Conservation (phyloP, 1,140 invertebrate genomes). For the Aphelinus certus region DNA sequence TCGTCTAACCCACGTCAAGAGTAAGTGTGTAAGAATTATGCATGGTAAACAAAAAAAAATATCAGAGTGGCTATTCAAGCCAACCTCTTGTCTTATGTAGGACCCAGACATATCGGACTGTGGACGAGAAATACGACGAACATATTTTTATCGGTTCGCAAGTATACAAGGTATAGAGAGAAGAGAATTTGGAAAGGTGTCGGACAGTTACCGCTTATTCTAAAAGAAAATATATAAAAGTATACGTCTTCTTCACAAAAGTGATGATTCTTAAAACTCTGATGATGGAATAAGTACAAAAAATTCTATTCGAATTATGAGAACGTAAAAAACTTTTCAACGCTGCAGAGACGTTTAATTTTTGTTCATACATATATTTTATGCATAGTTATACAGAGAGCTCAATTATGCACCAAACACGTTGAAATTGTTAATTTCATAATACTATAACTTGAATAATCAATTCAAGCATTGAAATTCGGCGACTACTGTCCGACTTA, state of each 20-base stretch:
- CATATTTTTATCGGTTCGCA: slow-evolving; percentile 35
- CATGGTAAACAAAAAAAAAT: slow-evolving; percentile 19
- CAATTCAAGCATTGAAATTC: too few relatives aligned
- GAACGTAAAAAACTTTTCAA: too few relatives aligned
- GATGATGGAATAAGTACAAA: too few relatives aligned
- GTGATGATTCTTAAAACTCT: too few relatives aligned
- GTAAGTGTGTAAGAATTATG: slow-evolving; percentile 18
- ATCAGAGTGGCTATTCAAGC: slow-evolving; percentile 15
- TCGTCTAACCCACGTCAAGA: slow-evolving; percentile 29
- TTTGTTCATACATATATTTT: too few relatives aligned
- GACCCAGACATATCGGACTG: slow-evolving; percentile 52
- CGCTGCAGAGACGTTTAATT: too few relatives aligned
- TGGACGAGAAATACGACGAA: slow-evolving; percentile 35
- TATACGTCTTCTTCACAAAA: too few relatives aligned
- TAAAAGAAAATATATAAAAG: neutral
- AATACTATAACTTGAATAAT: too few relatives aligned
- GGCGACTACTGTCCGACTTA: slow-evolving; percentile 24
- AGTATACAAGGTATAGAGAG: slow-evolving; percentile 9
- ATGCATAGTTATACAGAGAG: too few relatives aligned
- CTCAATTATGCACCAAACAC: too few relatives aligned
- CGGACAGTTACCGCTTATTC: slow-evolving; percentile 8
- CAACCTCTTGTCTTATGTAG: slow-evolving; percentile 36
- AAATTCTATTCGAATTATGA: too few relatives aligned
- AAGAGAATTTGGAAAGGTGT: slow-evolving; percentile 18
- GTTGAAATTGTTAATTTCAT: too few relatives aligned